Base-by-base conservation (phyloP, 2,113 vertebrate species). In the Sinocyclocheilus anshuiensis region DNA sequence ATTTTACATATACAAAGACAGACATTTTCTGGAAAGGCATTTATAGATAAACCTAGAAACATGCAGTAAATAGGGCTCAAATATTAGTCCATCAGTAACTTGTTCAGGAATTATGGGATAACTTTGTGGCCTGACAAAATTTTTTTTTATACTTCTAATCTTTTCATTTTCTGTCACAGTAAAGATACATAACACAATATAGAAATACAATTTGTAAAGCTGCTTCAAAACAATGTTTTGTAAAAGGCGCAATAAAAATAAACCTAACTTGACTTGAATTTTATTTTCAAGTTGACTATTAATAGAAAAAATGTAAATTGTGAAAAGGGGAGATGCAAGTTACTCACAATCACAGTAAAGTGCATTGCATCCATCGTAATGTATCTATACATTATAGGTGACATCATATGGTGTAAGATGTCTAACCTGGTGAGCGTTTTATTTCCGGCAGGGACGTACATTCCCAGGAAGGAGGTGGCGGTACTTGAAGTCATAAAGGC, bases 381-480 rank as follows among this genome's bases (percentile, higher is more conserved):
- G 45, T 10, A 45, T 45, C 42, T 2, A 10, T 65, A 9, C 20
- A 83, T 24, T 24, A 26, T 12, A 53, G 48, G 24, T 69, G 26
- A 59, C 33, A 26, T 50, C 18, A 24, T 63, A 71, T 50, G 71
- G 10, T 55, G 15, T 36, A 36, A 71, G 67, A 36, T 77, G 63
- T 63, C 36, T 85, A n/a, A 77, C 26, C 13, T 83, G 20, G 3
- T 13, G 15, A 18, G 18, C 2, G 0, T 59, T 55, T 77, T 53
- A 26, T 22, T 6, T 83, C 57, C 4, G 3, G 1, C 89, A 98
- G 97, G 96, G 53, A 98, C 96, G 0, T 97, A 97, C 90, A 97
- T 97, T 81, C 97, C 97, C 8, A 94, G 39, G 88, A 98, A 97
- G 89, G 97, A 98, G 91, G 96, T 97, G 77, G 93, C 90, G 0